Base-by-base conservation (phyloP, 1,140 invertebrate genomes). In the Sycophaga agraensis region DNA sequence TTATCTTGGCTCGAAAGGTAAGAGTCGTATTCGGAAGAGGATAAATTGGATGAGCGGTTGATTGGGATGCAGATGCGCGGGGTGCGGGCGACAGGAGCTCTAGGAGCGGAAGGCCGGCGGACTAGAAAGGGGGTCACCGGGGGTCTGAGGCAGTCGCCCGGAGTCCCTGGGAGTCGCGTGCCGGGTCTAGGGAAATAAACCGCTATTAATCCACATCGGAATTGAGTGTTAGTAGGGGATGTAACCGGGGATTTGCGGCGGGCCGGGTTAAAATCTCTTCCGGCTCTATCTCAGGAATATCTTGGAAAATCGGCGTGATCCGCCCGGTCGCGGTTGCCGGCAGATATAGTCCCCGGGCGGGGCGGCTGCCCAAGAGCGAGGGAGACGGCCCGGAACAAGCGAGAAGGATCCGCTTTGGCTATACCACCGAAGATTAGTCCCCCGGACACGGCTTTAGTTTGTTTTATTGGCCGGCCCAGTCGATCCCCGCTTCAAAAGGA, bases 161-260 rank as follows among this genome's bases (percentile, higher is more conserved):
- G n/a, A n/a, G n/a, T n/a, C n/a, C n/a, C n/a, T n/a, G 31, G 43
- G 34, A 51, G 51, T 62, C 51, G 17, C 24, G 34, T 28, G 35
- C n/a, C n/a, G 22, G 59, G 53, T 63, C 37, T 63, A 56, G 60
- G 60, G 53, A 63, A 68, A 66, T 79, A 77, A 81, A 78, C 73
- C 72, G 59, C 73, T 77, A 80, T 81, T 81, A 81, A 81, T 81
- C 79, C 77, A 78, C 71, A 80, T 74, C 71, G 76, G 73, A 77
- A 81, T 80, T 79, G 77, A 78, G 77, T 79, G 76, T 80, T 79
- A 79, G 78, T 78, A 75, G 72, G 70, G 77, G 70, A 76, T 73
- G 71, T 72, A 76, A 66, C 66, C 66, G 61, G 64, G 77, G 78
- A 79, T 79, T 81, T 77, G 69, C 64, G 69, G 71, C 66, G 60